These are phyloP conservation scores for Pocillopora damicornis DNA, from an alignment of 64 coral and sea anemone species.

Conservation along the genomic window DNA sequence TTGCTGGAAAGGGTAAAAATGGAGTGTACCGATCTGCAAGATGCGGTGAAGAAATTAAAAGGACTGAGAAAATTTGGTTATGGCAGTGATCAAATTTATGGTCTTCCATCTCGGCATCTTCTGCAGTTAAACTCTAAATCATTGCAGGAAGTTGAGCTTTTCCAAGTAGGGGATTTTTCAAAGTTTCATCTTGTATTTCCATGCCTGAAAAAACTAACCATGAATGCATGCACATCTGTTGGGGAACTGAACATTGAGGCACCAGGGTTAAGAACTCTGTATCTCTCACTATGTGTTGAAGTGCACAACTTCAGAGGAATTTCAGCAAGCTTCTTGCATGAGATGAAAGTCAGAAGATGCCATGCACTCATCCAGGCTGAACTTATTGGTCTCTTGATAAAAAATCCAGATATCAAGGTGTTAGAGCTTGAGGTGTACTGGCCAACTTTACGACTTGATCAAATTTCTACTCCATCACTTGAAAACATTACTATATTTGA, in stretches of 20 bases:
- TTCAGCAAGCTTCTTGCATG: constrained; percentile 51
- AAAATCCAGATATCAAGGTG: constrained; percentile 84
- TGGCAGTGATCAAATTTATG: constrained; percentile 79
- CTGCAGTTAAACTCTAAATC: constrained; percentile 59
- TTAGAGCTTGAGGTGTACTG: constrained; percentile 56
- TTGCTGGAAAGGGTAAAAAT: constrained; percentile 67
- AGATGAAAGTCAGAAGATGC: constrained; percentile 68
- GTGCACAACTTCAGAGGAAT: constrained; percentile 61
- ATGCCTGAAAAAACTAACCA: constrained; percentile 37
- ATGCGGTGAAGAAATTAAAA: constrained; percentile 46
- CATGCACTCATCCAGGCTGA: constrained; percentile 53
- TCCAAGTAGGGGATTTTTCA: constrained; percentile 78
- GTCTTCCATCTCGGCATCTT: constrained; percentile 65
- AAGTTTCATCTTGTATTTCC: constrained; percentile 61
- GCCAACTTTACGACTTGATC: constrained; percentile 70
- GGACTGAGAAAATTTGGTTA: constrained; percentile 59
- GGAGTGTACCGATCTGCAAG: constrained; percentile 41
- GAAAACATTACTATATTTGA: constrained; percentile 68
- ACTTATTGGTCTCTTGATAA: constrained; percentile 70
- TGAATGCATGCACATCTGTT: constrained; percentile 57
- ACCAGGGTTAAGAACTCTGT: constrained; percentile 59
- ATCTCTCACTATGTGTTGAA: constrained; percentile 63
- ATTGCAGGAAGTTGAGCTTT: constrained; percentile 53
- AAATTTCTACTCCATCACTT: constrained; percentile 81
- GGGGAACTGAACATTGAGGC: constrained; percentile 53